Percentiles rank a stretch among this genome's conserved stretches.
phyloP scores from a whole-genome alignment of 2,797 vertebrate species.

The Sebastes iracundus region DNA sequence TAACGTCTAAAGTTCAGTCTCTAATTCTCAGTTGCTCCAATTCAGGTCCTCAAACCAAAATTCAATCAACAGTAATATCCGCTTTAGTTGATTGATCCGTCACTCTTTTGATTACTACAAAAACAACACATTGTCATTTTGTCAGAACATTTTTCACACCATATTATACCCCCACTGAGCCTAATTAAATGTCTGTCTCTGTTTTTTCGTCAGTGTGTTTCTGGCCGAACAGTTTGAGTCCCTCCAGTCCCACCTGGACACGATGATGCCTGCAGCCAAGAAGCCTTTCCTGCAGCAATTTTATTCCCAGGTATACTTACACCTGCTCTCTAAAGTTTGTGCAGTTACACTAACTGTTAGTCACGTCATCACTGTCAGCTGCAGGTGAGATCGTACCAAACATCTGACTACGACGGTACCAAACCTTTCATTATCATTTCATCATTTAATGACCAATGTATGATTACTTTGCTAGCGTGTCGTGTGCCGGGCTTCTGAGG shows the following conservation, averaged over 20 bases:
- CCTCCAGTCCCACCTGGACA: conserved; percentile 95
- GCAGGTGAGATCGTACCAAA: background rate
- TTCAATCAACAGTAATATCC: background rate
- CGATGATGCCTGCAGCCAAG: conserved; percentile 97
- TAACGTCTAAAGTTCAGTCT: background rate
- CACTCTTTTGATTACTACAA: background rate
- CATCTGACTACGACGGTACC: background rate
- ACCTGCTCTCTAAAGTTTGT: background rate
- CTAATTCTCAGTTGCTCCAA: background rate
- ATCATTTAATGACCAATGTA: background rate
- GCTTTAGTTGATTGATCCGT: background rate
- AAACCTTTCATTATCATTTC: background rate
- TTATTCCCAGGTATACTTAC: conserved; percentile 92
- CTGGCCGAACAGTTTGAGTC: conserved; percentile 98
- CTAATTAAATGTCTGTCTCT: background rate
- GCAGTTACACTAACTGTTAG: background rate
- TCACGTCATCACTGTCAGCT: background rate
- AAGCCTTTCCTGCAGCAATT: conserved; percentile 99
- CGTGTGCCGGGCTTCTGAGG: background rate
- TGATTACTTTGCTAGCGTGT: background rate
- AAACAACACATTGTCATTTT: background rate
- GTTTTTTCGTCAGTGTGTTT: conserved; percentile 86
- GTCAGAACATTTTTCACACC: background rate
- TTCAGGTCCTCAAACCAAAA: conserved; percentile 1
- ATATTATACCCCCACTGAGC: background rate